These are phyloP conservation scores for Anastrepha obliqua DNA, from an alignment of 1,140 invertebrate species.

Conservation along the genomic window DNA sequence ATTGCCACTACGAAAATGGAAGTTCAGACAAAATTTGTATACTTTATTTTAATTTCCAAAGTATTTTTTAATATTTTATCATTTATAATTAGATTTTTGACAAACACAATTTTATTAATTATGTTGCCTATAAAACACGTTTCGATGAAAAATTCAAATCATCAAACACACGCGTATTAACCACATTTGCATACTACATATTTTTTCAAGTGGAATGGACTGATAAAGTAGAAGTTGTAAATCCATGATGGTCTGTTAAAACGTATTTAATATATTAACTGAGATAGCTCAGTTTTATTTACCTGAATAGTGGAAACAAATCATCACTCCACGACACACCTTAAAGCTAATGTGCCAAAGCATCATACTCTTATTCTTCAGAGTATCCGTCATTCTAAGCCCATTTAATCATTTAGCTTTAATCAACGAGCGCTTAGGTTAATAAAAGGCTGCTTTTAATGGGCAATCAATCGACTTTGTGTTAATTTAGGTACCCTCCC, in stretches of 20 bases:
- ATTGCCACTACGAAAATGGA: background rate
- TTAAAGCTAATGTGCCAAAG: background rate
- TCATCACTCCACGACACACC: background rate
- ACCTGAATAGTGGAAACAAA: background rate
- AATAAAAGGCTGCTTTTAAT: slow-evolving; percentile 16
- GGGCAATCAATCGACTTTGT: background rate
- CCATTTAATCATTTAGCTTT: background rate
- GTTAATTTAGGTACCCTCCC: background rate
- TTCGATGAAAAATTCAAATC: background rate
- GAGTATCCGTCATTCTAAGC: background rate
- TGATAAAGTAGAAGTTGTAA: no score
- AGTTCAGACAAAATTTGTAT: background rate
- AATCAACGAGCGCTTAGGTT: slow-evolving; percentile 2
- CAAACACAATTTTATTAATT: background rate
- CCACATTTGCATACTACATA: background rate
- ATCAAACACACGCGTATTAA: background rate
- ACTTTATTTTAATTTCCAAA: background rate
- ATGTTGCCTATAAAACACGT: background rate
- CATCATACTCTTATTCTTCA: background rate
- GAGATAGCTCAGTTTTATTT: background rate
- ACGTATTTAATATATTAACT: no score
- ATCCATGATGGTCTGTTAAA: no score
- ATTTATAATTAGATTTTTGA: background rate
- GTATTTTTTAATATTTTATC: background rate
- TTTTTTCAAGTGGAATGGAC: background rate